A percentile compares a stretch with the other conserved stretches of the same genome.
Evolutionary conservation across 2,888 invertebrate genomes (phyloP).

Genomic region (Nysson spinosus): DNA sequence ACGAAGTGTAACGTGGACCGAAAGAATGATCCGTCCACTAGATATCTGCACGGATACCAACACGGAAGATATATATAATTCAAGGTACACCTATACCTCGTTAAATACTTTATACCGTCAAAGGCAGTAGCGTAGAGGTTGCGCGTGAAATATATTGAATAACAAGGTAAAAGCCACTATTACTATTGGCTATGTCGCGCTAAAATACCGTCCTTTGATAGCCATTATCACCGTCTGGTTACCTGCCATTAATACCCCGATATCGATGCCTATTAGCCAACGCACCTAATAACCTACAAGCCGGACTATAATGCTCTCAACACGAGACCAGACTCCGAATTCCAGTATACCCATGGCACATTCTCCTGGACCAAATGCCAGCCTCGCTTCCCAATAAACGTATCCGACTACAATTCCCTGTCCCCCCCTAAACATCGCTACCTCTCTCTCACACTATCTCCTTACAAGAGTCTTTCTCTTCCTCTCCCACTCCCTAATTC

Average conservation of each 20-base stretch:
- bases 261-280: constrained; percentile 60
- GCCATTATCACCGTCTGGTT: constrained; percentile 61
- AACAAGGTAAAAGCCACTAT: constrained; percentile 55
- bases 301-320: constrained; percentile 61
- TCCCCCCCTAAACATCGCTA: constrained; percentile 62
- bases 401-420: constrained; percentile 18
- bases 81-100: no score
- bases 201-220: constrained; percentile 59
- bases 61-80: no score
- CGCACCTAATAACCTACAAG: constrained; percentile 64
- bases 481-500: constrained; percentile 87
- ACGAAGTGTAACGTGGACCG: no score
- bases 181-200: constrained; percentile 50
- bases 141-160: constrained; percentile 37
- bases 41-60: no score
- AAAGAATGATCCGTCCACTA: no score
- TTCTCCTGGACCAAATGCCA: constrained; percentile 62
- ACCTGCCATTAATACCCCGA: constrained; percentile 62
- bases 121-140: no score
- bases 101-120: no score
- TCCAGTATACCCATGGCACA: constrained; percentile 58
- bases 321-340: constrained; percentile 57
- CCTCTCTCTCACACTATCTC: constrained; percentile 8
- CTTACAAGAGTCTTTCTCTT: no score
- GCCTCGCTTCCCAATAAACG: constrained; percentile 68